Base-by-base conservation (phyloP, 2,888 invertebrate species). In the Spodoptera exigua region DNA sequence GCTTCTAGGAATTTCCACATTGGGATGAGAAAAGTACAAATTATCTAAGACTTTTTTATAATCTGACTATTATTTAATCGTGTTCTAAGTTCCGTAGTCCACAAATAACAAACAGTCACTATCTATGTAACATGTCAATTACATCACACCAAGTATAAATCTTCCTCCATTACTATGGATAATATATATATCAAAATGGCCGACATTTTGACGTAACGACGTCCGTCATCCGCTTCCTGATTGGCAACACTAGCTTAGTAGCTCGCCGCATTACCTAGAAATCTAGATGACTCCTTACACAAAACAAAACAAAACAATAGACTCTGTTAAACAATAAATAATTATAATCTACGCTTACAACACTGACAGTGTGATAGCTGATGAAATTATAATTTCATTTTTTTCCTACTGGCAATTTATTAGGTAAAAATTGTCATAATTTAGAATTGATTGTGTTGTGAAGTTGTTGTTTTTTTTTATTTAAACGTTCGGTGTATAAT, bases 211-310 rank as follows among this genome's bases (percentile, higher is more conserved):
- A 59, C 51, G 40, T 59, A 51, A 58, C 9, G 1, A 9, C 40
- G 36, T 55, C 48, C 58, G 40, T 44, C 57, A 59, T 59, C 59
- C 39, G 48, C 45, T 65, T 76, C 76, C 74, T 61, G 14, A 39
- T 34, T 76, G 48, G 43, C 68, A 56, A 59, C 57, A 68, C 44
- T 54, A 32, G 21, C 34, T 45, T n/a, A 55, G 16, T 41, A 43
- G 55, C 55, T 54, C 49, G 36, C 54, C 48, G 37, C 40, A 55
- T 48, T 16, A 21, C 27, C 34, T 44, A 39, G 39, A 43, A 18
- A 39, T 44, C 40, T 47, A 60, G 51, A 68, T 55, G n/a, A 34
- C 39, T 46, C 63, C 56, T 17, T 27, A 27, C 27, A 27, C 27
- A 27, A 27, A 27, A 63, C 17, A 27, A 27, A 27, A 63, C 17